phyloP scores from a whole-genome alignment of 2,888 invertebrate species.

The Drosophila acutilabella region DNA sequence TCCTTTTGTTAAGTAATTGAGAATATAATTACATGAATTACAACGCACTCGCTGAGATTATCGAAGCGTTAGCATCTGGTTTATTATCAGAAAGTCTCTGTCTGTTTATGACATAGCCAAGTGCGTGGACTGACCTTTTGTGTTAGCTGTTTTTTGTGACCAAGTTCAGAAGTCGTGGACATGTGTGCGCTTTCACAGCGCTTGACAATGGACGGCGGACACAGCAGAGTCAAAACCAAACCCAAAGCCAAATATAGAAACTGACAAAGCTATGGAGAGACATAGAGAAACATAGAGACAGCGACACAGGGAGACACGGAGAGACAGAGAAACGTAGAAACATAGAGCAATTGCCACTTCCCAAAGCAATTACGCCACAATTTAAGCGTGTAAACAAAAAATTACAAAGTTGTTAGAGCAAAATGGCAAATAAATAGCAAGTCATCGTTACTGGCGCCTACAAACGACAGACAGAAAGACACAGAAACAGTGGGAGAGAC shows the following conservation, averaged over 20 bases:
- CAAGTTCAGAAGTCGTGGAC: slow-evolving; percentile 62
- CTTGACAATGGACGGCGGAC: slow-evolving; percentile 55
- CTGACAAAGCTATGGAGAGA: slow-evolving; percentile 20
- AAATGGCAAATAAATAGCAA: slow-evolving; percentile 73
- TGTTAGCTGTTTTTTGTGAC: slow-evolving; percentile 33
- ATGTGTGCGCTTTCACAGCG: slow-evolving; percentile 77
- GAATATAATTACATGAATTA: slow-evolving; percentile 85
- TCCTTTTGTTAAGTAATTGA: slow-evolving; percentile 78
- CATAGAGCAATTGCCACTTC: slow-evolving; percentile 75
- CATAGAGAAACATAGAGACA: slow-evolving; percentile 15
- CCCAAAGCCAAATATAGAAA: slow-evolving; percentile 6
- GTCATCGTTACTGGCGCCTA: slow-evolving; percentile 63
- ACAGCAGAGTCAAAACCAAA: background rate
- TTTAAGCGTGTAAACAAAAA: slow-evolving; percentile 81
- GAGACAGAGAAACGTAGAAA: slow-evolving; percentile 28
- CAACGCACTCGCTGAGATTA: slow-evolving; percentile 72
- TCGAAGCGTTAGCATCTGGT: slow-evolving; percentile 77
- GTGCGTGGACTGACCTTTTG: slow-evolving; percentile 58
- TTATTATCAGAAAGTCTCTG: slow-evolving; percentile 50
- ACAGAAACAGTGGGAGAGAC: background rate
- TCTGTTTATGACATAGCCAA: slow-evolving; percentile 68
- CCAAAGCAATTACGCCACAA: slow-evolving; percentile 79
- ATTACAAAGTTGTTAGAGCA: slow-evolving; percentile 78
- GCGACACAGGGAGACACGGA: slow-evolving; percentile 4
- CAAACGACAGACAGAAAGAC: slow-evolving; percentile 35